These are phyloP conservation scores for Corythornis cristatus DNA, from an alignment of 2,113 vertebrate genomes.

Conservation along the genomic window DNA sequence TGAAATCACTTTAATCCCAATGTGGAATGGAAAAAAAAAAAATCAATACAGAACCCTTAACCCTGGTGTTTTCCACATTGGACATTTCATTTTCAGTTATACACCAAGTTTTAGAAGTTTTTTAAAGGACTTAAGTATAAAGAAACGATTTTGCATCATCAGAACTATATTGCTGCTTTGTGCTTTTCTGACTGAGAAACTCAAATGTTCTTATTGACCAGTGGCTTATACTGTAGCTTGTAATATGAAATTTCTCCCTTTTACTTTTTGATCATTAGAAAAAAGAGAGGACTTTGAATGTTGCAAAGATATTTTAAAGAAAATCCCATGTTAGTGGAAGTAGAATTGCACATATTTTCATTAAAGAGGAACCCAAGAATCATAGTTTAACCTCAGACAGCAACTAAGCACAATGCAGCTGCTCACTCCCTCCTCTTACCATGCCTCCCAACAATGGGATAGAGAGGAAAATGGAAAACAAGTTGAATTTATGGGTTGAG, in stretches of 20 bases:
- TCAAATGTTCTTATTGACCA: not conserved
- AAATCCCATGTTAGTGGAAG: not conserved
- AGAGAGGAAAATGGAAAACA: not conserved
- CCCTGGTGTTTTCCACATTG: conserved; percentile 20
- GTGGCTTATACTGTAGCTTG: not conserved
- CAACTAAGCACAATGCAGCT: not conserved
- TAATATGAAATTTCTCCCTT: not conserved
- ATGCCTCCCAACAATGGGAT: not conserved
- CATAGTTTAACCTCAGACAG: not conserved
- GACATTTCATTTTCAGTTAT: conserved; percentile 3
- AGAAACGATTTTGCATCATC: not conserved
- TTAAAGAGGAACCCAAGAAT: not conserved
- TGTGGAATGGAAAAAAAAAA: not conserved
- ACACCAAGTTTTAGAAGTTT: not conserved
- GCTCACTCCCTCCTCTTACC: not conserved
- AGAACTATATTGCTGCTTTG: not conserved
- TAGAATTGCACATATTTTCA: not conserved
- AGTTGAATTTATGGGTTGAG: not conserved
- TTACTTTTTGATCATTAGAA: not conserved
- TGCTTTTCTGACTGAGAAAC: conserved; percentile 14
- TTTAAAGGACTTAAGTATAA: not conserved
- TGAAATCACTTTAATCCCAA: conserved; percentile 60
- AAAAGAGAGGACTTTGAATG: not conserved
- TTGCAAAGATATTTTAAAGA: not conserved
- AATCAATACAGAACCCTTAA: conserved; percentile 36